Base-by-base conservation (phyloP, 2,113 vertebrate species). In the Anser cygnoides region DNA sequence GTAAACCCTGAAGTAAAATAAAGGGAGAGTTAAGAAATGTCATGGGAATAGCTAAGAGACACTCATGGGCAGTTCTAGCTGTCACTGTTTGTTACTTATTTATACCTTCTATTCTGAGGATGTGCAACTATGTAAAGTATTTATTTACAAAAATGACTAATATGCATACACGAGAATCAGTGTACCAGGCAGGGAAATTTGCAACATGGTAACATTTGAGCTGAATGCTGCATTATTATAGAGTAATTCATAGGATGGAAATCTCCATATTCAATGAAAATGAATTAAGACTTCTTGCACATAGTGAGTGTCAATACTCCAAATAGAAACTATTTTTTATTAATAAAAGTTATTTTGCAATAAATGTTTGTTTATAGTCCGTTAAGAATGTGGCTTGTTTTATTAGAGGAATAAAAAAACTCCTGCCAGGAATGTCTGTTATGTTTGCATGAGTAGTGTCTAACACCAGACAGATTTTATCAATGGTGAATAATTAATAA, bases 1-100 rank as follows among this genome's bases (percentile, higher is more conserved):
- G 20, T 80, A 89, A 96, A 74, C 37, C 35, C 65, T 61, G 68
- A 95, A 81, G 67, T 95, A 90, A 95, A 95, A 94, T 88, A 93
- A 90, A 84, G 43, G 68, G 31, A 84, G 65, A 90, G 43, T 86
- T 90, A 78, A 92, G 79, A 93, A 90, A 80, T 59, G 43, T 79
- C 68, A 63, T 74, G 76, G 41, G 43, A 92, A 71, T 21, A 92
- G 37, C 59, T 70, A 4, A 39, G 39, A 90, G 76, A 59, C 50
- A 23, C 67, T 50, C 58, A 13, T 8, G 68, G 76, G 41, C 46
- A 92, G 52, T 39, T 49, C 46, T 92, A 46, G 61, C 57, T 81
- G 72, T 14, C 33, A 52, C 37, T 81, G n/a, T 33, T 90, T 43
- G 52, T 74, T 66, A 43, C 50, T 91, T 83, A 25, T 35, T 92